These are phyloP conservation scores for Deilephila porcellus DNA, from an alignment of 2,888 invertebrate species.

Conservation along the genomic window DNA sequence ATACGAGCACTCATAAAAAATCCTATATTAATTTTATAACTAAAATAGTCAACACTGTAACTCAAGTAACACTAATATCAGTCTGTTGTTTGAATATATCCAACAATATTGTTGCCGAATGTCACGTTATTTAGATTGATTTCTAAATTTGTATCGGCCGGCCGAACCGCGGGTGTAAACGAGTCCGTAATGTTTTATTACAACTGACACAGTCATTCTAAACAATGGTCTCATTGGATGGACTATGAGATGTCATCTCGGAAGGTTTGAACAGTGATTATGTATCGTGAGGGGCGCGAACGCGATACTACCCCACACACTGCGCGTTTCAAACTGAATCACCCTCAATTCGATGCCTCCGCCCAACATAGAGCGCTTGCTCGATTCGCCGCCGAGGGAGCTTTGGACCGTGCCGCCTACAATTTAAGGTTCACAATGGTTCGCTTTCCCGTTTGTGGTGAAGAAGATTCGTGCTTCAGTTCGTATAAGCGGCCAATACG, in stretches of 20 bases:
- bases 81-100: slow-evolving; percentile 39
- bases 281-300: slow-evolving; percentile 67
- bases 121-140: slow-evolving; percentile 69
- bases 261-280: slow-evolving; percentile 72
- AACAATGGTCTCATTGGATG: slow-evolving; percentile 57
- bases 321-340: slow-evolving; percentile 81
- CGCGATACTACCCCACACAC: slow-evolving; percentile 74
- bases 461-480: slow-evolving; percentile 80
- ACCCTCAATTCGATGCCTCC: slow-evolving; percentile 81
- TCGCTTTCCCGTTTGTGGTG: slow-evolving; percentile 56
- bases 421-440: slow-evolving; percentile 56
- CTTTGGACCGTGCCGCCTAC: slow-evolving; percentile 48
- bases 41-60: slow-evolving; percentile 49
- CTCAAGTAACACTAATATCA: slow-evolving; percentile 48
- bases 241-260: slow-evolving; percentile 71
- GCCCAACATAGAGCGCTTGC: slow-evolving; percentile 84
- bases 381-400: slow-evolving; percentile 54
- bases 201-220: slow-evolving; percentile 58
- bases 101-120: slow-evolving; percentile 52
- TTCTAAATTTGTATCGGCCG: slow-evolving; percentile 66
- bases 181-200: slow-evolving; percentile 41
- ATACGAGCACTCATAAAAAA: slow-evolving; percentile 56
- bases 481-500: slow-evolving; percentile 81
- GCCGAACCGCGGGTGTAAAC: slow-evolving; percentile 47
- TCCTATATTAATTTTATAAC: slow-evolving; percentile 36